Evolutionary conservation across 2,797 vertebrate genomes (phyloP).

Genomic region (Lycodopsis pacificus): DNA sequence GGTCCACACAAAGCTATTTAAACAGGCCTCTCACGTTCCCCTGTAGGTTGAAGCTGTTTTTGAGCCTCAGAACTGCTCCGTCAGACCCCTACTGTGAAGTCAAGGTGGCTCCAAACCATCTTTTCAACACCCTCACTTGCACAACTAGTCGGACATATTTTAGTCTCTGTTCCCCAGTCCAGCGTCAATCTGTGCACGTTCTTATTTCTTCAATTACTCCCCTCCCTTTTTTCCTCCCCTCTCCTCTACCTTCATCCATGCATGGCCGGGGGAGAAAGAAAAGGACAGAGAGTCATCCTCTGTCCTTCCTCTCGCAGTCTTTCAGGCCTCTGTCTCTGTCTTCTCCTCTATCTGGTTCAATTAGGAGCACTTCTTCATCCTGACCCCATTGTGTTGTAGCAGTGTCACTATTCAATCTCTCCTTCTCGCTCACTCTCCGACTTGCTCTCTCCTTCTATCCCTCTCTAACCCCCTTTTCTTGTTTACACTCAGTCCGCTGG

Average conservation of each 20-base stretch:
- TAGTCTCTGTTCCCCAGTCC: constrained; percentile 8
- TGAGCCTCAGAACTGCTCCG: constrained; percentile 24
- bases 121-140: constrained; percentile 41
- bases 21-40: constrained; percentile 20
- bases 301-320: constrained; percentile 38
- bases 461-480: constrained; percentile 72
- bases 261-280: constrained; percentile 12
- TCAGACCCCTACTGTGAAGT: constrained; percentile 35
- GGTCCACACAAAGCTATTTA: not conserved
- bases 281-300: constrained; percentile 28
- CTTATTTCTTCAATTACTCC: not conserved
- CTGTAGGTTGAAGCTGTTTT: constrained; percentile 11
- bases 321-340: constrained; percentile 57
- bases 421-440: constrained; percentile 55
- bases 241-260: constrained; percentile 4
- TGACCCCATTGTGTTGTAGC: constrained; percentile 86
- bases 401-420: constrained; percentile 85
- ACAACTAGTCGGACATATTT: constrained; percentile 31
- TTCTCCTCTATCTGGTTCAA: constrained; percentile 84
- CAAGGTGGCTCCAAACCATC: constrained; percentile 50
- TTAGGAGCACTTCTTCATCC: constrained; percentile 85
- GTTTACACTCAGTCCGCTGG: constrained; percentile 76
- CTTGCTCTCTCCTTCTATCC: constrained; percentile 61
- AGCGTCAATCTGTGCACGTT: not conserved
- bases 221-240: not conserved